Conservation (phyloP, 2,113 vertebrate species). For the Suncus etruscus region DNA sequence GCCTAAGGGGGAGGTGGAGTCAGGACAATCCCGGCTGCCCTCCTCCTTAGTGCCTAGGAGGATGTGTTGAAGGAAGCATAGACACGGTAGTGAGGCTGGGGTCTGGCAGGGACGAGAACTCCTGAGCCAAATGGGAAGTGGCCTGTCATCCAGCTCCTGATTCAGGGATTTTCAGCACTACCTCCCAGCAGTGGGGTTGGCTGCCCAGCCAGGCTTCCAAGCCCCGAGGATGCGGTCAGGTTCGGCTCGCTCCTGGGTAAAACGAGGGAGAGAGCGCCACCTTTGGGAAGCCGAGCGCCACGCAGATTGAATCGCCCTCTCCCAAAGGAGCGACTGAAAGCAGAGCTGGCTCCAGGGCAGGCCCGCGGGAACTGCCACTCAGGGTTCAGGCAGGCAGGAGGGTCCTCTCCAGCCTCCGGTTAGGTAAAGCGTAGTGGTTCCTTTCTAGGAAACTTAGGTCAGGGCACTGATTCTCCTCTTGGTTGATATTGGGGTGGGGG, state of each 20-base stretch:
- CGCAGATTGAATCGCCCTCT: constrained; percentile 37
- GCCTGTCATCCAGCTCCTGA: constrained; percentile 73
- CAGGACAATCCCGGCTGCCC: constrained; percentile 71
- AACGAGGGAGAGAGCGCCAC: constrained; percentile 6
- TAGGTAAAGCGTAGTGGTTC: constrained; percentile 53
- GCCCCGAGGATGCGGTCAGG: constrained; percentile 69
- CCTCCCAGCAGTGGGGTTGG: constrained; percentile 84
- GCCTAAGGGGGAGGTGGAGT: constrained; percentile 35
- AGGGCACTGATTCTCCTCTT: constrained; percentile 67
- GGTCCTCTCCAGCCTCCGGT: constrained; percentile 63
- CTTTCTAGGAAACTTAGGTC: constrained; percentile 74
- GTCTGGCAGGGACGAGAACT: constrained; percentile 74
- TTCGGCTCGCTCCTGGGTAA: constrained; percentile 59
- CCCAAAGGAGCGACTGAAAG: constrained; percentile 41
- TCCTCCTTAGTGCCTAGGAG: constrained; percentile 55
- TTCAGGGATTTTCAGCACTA: constrained; percentile 88
- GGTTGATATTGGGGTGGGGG: constrained; percentile 61
- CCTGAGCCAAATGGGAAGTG: constrained; percentile 65
- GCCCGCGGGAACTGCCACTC: constrained; percentile 67
- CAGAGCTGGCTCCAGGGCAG: constrained; percentile 20
- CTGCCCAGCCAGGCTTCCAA: constrained; percentile 80
- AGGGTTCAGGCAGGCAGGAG: constrained; percentile 67
- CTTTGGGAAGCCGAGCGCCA: constrained; percentile 64
- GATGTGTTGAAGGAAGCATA: constrained; percentile 50
- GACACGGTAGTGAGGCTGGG: constrained; percentile 67